Base-by-base conservation (phyloP, 2,113 vertebrate genomes). In the Poeciliopsis prolifica region DNA sequence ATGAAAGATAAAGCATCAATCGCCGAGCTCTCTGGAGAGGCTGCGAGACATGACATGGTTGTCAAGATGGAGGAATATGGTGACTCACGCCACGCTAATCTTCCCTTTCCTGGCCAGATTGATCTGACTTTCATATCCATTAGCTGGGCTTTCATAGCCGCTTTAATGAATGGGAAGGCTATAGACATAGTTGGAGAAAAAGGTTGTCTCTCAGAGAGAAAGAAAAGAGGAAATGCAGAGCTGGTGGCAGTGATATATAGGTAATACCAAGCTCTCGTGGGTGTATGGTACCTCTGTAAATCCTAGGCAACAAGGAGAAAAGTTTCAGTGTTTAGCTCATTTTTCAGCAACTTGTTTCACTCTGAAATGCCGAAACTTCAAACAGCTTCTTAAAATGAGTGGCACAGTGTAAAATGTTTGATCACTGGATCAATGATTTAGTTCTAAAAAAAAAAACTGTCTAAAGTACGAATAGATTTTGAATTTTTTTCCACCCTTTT, bases 61-160 rank as follows among this genome's bases (percentile, higher is more conserved):
- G 90, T 92, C 90, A 91, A 91, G 88, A 78, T 79, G 85, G 48
- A 83, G 77, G 86, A 91, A 83, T 84, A 82, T 77, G 77, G 86
- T 87, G 90, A 92, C 85, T 86, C 91, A 89, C 74, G 89, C 81
- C 66, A 76, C 48, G 65, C 79, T 90, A 88, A 89, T 88, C 89
- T 90, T 73, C 72, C 81, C 80, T 89, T 90, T 88, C 86, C 81
- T 79, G 74, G 58, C 60, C 77, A 80, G 51, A 93, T 92, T 92
- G 92, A 93, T 93, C 84, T 70, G 83, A 75, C 88, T 90, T 91
- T 90, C 88, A 94, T 93, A 92, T 92, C 91, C 92, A 93, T 92
- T 92, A 91, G 91, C 64, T 40, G 7, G 77, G 86, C 90, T 92
- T 90, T 91, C 86, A 90, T 87, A 88, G 85, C 79, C 30, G 73